phyloP scores from a whole-genome alignment of 1,140 invertebrate genomes.

The Thaumetopoea pityocampa region DNA sequence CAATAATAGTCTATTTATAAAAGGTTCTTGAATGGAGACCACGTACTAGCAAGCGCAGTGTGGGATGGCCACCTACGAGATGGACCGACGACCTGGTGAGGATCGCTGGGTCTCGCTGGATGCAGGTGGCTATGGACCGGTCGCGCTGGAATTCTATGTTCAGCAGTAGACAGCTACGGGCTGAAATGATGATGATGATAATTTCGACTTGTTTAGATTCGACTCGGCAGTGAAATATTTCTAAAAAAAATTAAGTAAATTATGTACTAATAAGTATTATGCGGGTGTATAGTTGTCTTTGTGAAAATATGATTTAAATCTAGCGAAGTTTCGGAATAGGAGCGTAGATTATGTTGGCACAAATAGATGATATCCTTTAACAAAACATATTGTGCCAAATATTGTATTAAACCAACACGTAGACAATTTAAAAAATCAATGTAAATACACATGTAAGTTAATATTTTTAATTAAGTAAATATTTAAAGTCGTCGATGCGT shows the following conservation, averaged over 20 bases:
- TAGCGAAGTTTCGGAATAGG: slow-evolving; percentile 13
- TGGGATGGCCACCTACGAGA: no score
- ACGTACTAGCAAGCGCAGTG: no score
- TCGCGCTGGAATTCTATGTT: no score
- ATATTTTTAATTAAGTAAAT: slow-evolving; percentile 19
- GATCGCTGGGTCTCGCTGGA: no score
- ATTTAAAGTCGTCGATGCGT: slow-evolving; percentile 31
- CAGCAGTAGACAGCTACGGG: no score
- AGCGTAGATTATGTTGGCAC: slow-evolving; percentile 15
- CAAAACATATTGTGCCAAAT: slow-evolving; percentile 42
- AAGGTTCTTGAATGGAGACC: no score
- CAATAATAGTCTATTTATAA: no score
- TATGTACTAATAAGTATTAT: slow-evolving; percentile 17
- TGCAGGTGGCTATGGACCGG: no score
- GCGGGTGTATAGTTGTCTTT: slow-evolving; percentile 15
- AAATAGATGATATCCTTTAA: slow-evolving; percentile 13
- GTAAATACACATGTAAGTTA: slow-evolving; percentile 50
- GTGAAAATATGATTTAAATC: slow-evolving; percentile 24
- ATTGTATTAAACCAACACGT: slow-evolving; percentile 37
- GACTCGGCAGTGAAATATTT: slow-evolving; percentile 1
- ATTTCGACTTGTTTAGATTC: not conserved
- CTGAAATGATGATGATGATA: no score
- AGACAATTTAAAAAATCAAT: slow-evolving; percentile 49
- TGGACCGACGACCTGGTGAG: no score
- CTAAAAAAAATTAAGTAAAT: slow-evolving; percentile 1